Percentiles rank a stretch among this genome's conserved stretches.
Conservation (phyloP, 2,113 vertebrate species). For the Chionis minor region DNA sequence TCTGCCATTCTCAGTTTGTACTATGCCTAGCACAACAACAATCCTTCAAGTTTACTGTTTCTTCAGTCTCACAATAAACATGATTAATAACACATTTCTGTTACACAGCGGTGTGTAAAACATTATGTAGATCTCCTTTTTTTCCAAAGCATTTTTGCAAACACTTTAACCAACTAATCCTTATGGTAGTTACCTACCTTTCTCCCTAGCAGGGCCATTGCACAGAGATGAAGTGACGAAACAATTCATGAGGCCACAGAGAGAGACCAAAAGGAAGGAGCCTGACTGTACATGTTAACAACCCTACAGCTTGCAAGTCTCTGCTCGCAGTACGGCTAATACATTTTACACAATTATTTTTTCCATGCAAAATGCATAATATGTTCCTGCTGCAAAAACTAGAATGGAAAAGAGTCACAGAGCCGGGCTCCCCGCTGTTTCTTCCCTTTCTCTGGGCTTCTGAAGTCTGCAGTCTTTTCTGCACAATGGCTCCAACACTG, state of each 20-base stretch:
- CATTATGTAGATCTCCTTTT: neutral
- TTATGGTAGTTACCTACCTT: neutral
- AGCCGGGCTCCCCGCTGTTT: neutral
- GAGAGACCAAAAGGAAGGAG: neutral
- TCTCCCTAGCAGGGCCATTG: neutral
- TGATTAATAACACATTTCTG: neutral
- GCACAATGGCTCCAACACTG: neutral
- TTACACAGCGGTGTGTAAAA: neutral
- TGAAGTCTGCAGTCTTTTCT: neutral
- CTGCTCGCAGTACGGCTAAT: neutral
- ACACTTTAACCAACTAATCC: neutral
- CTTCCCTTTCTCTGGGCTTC: neutral
- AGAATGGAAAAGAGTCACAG: neutral
- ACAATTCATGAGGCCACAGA: neutral
- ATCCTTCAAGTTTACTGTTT: neutral
- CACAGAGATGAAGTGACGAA: neutral
- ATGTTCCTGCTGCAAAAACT: neutral
- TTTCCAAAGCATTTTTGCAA: neutral
- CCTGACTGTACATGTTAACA: neutral
- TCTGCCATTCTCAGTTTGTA: neutral
- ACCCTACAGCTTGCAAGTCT: neutral
- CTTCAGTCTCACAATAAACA: neutral
- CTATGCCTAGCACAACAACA: neutral
- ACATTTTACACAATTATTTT: neutral
- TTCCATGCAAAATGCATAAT: neutral